Base-by-base conservation (phyloP, 2,888 invertebrate genomes). In the Seira ritae region DNA sequence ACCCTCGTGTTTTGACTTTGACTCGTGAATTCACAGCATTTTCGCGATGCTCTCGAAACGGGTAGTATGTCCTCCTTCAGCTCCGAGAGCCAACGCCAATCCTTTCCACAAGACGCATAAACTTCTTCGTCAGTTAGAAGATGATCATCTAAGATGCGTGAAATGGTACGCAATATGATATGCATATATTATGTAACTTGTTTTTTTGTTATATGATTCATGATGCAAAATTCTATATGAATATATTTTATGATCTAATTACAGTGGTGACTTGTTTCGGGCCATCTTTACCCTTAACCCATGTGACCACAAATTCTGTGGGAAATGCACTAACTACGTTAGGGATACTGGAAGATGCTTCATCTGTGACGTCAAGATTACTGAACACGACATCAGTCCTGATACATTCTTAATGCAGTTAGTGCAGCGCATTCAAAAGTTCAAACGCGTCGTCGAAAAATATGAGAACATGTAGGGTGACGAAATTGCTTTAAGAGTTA, bases 251-350 rank as follows among this genome's bases (percentile, higher is more conserved):
- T n/a, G n/a, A n/a, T n/a, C n/a, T 72, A 1, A 17, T 55, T 72
- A 6, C 50, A 67, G 75, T 73, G 70, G 69, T 1, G 42, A 42
- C 12, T 17, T 22, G 50, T 67, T 31, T 71, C 37, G 37, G 20
- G n/a, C n/a, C n/a, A n/a, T n/a, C n/a, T n/a, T n/a, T n/a, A n/a
- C n/a, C n/a, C n/a, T n/a, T n/a, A 46, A 42, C 3, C n/a, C 55
- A 20, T 85, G 85, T 42, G 42, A 66, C 12, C 83, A 83, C 62
- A 83, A 78, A 65, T 83, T 78, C 62, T 83, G 82, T 31, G 60
- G 15, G 17, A 55, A n/a, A 0, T 82, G 77, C 22, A 22, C 46
- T 6, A 15, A 4, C 6, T 15, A 8, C 3, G 15, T 77, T 1
- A 15, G 12, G 15, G 37, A 42, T 0, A 4, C 4, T 4, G 65